Conservation (phyloP, 2,113 vertebrate species). For the Anhinga anhinga region DNA sequence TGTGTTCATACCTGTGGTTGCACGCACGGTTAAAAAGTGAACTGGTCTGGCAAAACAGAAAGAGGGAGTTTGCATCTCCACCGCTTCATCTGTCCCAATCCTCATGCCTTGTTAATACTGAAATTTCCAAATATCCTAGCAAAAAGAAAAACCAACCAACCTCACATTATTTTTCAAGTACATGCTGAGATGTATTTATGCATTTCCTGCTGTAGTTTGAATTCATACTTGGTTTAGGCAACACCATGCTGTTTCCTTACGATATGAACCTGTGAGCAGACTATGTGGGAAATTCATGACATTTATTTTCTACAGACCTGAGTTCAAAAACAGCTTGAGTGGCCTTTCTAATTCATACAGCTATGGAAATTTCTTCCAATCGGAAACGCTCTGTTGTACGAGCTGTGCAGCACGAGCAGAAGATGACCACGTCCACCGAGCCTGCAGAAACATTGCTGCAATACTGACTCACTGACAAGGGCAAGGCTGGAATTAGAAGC, state of each 20-base stretch:
- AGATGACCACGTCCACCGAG: neutral
- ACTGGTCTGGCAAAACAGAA: neutral
- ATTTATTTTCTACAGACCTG: neutral
- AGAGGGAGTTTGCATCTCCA: neutral
- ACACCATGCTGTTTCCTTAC: neutral
- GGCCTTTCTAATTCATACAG: neutral
- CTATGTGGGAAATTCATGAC: neutral
- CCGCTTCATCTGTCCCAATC: neutral
- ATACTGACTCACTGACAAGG: neutral
- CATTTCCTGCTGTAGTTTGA: neutral
- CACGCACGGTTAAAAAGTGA: neutral
- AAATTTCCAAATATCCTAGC: neutral
- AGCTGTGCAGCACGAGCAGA: neutral
- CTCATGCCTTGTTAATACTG: neutral
- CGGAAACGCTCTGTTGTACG: neutral
- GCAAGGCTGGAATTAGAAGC: neutral
- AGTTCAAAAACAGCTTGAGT: neutral
- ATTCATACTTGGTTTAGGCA: neutral
- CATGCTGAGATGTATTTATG: neutral
- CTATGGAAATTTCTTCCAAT: neutral
- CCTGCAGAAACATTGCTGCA: neutral
- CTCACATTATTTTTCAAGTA: rapidly evolving
- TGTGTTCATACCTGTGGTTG: neutral
- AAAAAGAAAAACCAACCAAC: neutral
- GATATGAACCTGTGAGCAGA: neutral